phyloP scores from a whole-genome alignment of 2,888 invertebrate genomes.

The Suillia variegata region DNA sequence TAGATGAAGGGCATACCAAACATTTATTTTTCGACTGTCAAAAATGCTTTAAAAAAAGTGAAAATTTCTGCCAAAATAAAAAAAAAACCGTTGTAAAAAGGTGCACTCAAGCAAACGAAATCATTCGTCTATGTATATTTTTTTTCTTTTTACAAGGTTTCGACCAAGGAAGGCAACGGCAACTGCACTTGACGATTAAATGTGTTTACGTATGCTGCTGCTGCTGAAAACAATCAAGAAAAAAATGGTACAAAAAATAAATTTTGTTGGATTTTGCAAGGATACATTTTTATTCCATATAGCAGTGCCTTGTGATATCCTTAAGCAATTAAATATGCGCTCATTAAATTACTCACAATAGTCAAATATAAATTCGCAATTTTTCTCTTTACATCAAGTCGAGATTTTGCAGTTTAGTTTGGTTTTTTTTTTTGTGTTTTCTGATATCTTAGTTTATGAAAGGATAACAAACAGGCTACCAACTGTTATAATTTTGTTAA shows the following conservation, averaged over 20 bases:
- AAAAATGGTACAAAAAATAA: slow-evolving; percentile 6
- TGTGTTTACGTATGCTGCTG: slow-evolving; percentile 18
- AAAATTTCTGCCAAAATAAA: background rate
- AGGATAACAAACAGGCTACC: too few species aligned
- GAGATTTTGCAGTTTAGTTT: background rate
- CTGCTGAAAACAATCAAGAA: slow-evolving; percentile 15
- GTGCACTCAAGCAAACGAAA: slow-evolving; percentile 46
- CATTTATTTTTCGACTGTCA: slow-evolving; percentile 25
- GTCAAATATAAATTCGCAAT: too few species aligned
- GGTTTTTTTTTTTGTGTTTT: background rate
- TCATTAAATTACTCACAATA: background rate
- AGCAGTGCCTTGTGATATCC: slow-evolving; percentile 11
- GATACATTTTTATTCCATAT: background rate
- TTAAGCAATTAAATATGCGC: slow-evolving; percentile 14
- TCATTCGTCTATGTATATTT: slow-evolving; percentile 35
- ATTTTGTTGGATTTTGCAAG: background rate
- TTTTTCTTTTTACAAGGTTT: background rate
- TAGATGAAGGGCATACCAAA: background rate
- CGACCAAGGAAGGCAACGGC: background rate
- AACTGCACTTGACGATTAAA: slow-evolving; percentile 24
- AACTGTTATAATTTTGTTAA: too few species aligned
- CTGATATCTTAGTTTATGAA: too few species aligned
- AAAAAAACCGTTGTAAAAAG: slow-evolving; percentile 33
- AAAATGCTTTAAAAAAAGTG: slow-evolving; percentile 13
- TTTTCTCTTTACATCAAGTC: too few species aligned